These are phyloP conservation scores for Octopus bimaculoides DNA, from an alignment of 1,140 invertebrate genomes.

Conservation along the genomic window DNA sequence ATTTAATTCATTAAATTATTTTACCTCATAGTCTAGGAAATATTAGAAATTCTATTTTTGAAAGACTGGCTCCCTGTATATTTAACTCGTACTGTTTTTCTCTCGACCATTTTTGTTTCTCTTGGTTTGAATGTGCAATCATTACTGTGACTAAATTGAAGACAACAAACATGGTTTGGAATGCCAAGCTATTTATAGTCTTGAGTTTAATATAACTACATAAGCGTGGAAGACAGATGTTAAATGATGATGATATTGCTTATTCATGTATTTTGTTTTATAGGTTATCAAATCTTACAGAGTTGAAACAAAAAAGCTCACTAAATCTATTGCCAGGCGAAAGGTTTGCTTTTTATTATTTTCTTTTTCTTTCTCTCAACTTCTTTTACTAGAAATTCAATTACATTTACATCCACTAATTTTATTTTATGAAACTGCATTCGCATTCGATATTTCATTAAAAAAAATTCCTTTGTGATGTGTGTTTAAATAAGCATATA, in stretches of 20 bases:
- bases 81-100: too few relatives aligned
- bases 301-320: constrained; percentile 86
- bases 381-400: too few relatives aligned
- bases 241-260: not conserved
- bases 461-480: too few relatives aligned
- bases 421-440: not conserved
- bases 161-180: not conserved
- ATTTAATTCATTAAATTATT: too few relatives aligned
- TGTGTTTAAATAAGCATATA: too few relatives aligned
- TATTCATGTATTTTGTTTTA: constrained; percentile 21
- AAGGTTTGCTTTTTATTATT: constrained; percentile 61
- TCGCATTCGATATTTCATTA: not conserved
- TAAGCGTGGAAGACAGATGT: not conserved
- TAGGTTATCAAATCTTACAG: constrained; percentile 67
- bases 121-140: not conserved
- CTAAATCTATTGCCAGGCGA: constrained; percentile 85
- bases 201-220: not conserved
- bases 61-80: too few relatives aligned
- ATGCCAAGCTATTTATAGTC: too few relatives aligned
- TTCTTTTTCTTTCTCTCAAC: too few relatives aligned
- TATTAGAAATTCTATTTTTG: too few relatives aligned
- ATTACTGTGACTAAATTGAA: not conserved
- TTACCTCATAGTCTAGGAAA: too few relatives aligned
- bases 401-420: not conserved
- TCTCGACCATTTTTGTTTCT: not conserved